Evolutionary conservation across 2,888 invertebrate genomes (phyloP), one percentile per base, ranked within the genome.

Genomic region (Diaprepes abbreviatus): DNA sequence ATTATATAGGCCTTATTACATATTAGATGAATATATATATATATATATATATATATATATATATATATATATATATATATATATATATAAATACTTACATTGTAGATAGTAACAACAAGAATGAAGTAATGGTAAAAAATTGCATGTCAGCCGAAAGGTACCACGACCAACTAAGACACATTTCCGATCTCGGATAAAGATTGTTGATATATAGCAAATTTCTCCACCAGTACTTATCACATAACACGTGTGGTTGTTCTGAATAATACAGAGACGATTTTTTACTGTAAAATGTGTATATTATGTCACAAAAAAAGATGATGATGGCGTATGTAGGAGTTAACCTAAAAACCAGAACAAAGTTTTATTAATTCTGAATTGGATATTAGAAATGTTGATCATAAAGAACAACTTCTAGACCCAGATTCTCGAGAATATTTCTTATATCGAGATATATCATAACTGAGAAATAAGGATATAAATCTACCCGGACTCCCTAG

Each of bases 81-180:
- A n/a, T n/a, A n/a, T n/a, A 9, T 48, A 19, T 21, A 9, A 16
- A 2, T 62, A 72, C 84, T 85, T 79, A 86, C 86, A 80, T 77
- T 24, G 83, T 80, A 1, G 86, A 86, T n/a, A 86, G 64, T 35
- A 85, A 77, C 2, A 86, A 70, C 28, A 86, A 70, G 38, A 84
- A 76, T 0, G 79, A 74, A 40, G 79, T 80, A 54, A 86, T 79
- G 3, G 80, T 60, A 73, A 85, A 87, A 68, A 84, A 85, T 73
- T 86, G 86, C 80, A 85, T 86, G 72, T 87, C 87, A 16, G 81
- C 80, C 21, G 86, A 83, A 17, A 87, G 75, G 71, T 86, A 87
- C 86, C 86, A 87, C 45, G 85, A 86, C 87, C 87, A 87, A 12
- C 83, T 82, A 72, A 87, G 74, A 63, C 87, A 87, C 86, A 87